These are phyloP conservation scores for Sebastolobus alascanus DNA, from an alignment of 2,797 vertebrate genomes.

Conservation along the genomic window DNA sequence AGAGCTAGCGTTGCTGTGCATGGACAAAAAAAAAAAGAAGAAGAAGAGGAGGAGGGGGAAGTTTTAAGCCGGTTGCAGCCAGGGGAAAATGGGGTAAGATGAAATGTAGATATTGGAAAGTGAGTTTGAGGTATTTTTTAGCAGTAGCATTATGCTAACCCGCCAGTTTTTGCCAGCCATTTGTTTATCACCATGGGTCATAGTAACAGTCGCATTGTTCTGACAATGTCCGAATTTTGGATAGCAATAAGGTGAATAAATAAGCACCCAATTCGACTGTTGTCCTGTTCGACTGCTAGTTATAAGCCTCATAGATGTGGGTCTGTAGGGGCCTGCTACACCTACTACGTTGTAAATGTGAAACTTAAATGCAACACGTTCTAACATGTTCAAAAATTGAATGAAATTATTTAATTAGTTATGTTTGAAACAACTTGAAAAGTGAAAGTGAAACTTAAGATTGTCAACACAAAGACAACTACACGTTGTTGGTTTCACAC, in stretches of 20 bases:
- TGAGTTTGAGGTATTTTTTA: not conserved
- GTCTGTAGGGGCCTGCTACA: too few species aligned
- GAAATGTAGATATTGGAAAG: not conserved
- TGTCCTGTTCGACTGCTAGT: not conserved
- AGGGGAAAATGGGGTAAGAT: not conserved
- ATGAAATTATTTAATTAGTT: too few species aligned
- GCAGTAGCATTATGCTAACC: not conserved
- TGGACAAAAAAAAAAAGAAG: not conserved
- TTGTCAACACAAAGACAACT: not conserved
- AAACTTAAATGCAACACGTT: too few species aligned
- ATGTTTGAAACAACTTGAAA: too few species aligned
- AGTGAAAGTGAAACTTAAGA: too few species aligned
- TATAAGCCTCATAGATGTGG: too few species aligned
- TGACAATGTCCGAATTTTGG: not conserved
- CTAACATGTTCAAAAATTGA: too few species aligned
- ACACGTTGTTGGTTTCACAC: not conserved
- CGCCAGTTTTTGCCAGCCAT: not conserved
- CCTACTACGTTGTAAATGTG: too few species aligned
- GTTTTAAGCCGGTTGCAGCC: not conserved
- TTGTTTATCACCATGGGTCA: not conserved
- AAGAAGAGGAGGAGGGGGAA: not conserved
- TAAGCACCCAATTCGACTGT: not conserved
- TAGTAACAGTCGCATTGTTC: not conserved
- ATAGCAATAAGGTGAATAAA: not conserved
- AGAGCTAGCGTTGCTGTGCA: not conserved